These are phyloP conservation scores for Megaustenia siamemsis DNA, from an alignment of 2,888 invertebrate species.

Conservation along the genomic window DNA sequence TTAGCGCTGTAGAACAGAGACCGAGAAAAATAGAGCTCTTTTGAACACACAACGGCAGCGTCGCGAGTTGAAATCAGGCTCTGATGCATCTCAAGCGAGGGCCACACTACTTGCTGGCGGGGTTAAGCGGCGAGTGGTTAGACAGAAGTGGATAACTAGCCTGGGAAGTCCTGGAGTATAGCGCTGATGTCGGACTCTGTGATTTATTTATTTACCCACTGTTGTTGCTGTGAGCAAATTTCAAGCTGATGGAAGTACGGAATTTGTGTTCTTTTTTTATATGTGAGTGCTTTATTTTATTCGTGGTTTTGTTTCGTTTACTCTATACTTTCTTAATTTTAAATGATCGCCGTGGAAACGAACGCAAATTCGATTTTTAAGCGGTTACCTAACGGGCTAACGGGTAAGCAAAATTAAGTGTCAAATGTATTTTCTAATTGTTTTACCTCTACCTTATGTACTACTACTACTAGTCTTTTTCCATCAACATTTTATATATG, in stretches of 20 bases:
- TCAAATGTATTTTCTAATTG: too few relatives aligned
- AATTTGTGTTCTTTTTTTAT: background rate
- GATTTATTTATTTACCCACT: conserved; percentile 5
- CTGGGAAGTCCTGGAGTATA: background rate
- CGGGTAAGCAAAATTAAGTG: too few relatives aligned
- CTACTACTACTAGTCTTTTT: too few relatives aligned
- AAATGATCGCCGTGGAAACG: too few relatives aligned
- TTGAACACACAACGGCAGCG: background rate
- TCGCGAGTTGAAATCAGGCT: background rate
- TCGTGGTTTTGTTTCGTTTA: too few relatives aligned
- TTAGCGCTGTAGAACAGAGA: background rate
- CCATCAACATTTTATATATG: too few relatives aligned
- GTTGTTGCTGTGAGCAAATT: background rate
- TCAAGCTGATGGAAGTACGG: background rate
- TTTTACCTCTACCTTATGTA: too few relatives aligned
- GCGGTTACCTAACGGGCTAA: too few relatives aligned
- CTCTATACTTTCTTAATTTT: too few relatives aligned
- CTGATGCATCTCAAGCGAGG: background rate
- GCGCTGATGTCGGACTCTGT: background rate
- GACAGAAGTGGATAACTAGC: background rate
- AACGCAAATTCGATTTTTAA: too few relatives aligned
- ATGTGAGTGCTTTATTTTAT: too few relatives aligned
- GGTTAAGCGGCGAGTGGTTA: background rate
- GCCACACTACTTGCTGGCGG: background rate
- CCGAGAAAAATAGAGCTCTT: background rate